phyloP scores from a whole-genome alignment of 2,888 invertebrate genomes.

The Cantharis rufa region DNA sequence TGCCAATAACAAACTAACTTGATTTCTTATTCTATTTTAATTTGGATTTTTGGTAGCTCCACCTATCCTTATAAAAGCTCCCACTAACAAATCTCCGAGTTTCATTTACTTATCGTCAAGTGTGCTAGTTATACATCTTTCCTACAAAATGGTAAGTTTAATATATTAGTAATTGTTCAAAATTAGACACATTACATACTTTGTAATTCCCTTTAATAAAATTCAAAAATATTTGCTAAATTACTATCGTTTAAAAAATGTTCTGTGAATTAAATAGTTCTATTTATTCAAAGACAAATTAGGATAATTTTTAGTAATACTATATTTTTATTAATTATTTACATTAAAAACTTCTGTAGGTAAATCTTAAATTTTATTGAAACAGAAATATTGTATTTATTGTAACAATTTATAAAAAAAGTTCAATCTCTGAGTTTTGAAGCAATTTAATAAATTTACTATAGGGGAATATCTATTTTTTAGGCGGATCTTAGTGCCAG shows the following conservation, averaged over 20 bases:
- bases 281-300: neutral
- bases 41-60: constrained; percentile 60
- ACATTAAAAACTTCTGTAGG: too few relatives aligned
- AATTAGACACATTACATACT: neutral
- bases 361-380: too few relatives aligned
- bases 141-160: constrained; percentile 55
- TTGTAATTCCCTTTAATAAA: neutral
- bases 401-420: too few relatives aligned
- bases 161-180: too few relatives aligned
- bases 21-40: constrained; percentile 7
- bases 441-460: neutral
- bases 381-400: too few relatives aligned
- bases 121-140: constrained; percentile 62
- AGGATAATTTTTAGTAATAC: neutral
- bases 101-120: constrained; percentile 75
- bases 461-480: constrained; percentile 47
- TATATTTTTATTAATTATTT: too few relatives aligned
- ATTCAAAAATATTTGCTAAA: neutral
- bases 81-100: constrained; percentile 67
- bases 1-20: constrained; percentile 10
- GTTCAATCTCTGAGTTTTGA: neutral
- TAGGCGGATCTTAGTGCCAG: constrained; percentile 86
- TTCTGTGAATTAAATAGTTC: neutral
- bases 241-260: neutral
- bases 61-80: constrained; percentile 77